These are phyloP conservation scores for Eulemur rufifrons DNA, from an alignment of 2,113 vertebrate genomes.

Conservation along the genomic window DNA sequence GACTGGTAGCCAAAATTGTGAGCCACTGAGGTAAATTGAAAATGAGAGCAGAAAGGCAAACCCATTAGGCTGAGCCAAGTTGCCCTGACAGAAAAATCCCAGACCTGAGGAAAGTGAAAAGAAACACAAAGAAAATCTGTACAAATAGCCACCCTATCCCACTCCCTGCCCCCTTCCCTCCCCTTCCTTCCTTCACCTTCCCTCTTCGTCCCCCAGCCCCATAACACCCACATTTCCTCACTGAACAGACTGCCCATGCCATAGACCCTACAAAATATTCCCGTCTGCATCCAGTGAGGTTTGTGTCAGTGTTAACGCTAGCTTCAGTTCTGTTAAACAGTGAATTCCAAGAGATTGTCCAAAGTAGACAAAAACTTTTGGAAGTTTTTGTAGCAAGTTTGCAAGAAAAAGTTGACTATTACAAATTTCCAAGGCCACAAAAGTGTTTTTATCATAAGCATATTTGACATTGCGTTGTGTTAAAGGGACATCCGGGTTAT, in stretches of 20 bases:
- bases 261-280: background rate
- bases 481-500: background rate
- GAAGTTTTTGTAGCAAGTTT: conserved; percentile 19
- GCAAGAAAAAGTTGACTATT: background rate
- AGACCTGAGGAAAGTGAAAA: background rate
- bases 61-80: background rate
- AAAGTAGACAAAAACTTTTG: background rate
- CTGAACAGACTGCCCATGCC: background rate
- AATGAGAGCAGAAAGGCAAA: background rate
- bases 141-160: background rate
- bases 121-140: background rate
- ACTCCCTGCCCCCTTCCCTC: background rate
- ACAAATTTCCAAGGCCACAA: background rate
- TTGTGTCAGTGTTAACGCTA: background rate
- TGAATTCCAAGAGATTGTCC: background rate
- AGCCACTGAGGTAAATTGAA: background rate
- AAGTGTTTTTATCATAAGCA: background rate
- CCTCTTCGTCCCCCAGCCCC: background rate
- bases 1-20: background rate
- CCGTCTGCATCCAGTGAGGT: background rate
- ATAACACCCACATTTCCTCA: background rate
- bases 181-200: background rate
- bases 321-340: background rate
- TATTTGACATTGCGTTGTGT: background rate
- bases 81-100: background rate